Evolutionary conservation across 2,797 vertebrate genomes (phyloP), one percentile per base, ranked within the genome.

Genomic region (Trachops cirrhosus): DNA sequence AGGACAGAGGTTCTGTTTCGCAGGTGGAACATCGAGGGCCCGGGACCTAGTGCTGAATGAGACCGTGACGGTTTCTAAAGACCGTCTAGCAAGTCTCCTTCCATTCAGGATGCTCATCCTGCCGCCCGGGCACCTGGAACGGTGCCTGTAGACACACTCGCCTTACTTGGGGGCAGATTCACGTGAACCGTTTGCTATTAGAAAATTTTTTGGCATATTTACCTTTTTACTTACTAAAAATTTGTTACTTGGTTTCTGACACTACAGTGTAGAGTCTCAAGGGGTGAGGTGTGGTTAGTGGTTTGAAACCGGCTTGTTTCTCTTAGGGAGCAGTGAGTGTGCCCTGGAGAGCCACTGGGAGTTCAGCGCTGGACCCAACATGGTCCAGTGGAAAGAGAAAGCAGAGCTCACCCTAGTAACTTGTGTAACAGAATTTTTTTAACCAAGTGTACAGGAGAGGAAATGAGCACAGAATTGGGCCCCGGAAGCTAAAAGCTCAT

Each of bases 181-280:
- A n/a, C 15, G 4, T 52, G 64, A 67, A 71, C 46, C 80, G 1
- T 79, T 89, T 95, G 21, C 12, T 41, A 50, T 67, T 89, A 37
- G 26, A 78, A 37, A 46, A 50, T 54, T 86, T 59, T 59, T 59
- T 59, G 12, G 24, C 4, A 71, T 11, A 39, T 59, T 83, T 77
- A 71, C 59, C 26, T 59, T 86, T 95, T 73, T 89, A 73, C 74
- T 84, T 96, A 73, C 87, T 34, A 57, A 93, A 93, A 74, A 83
- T 14, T 21, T 24, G 77, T 48, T 1, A 37, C 86, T 89, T 93
- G 21, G 19, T 44, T 78, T 93, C 26, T 93, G 41, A 41, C 26
- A 29, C 15, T n/a, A n/a, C 59, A 52, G 34, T 79, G 32, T 44
- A 73, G n/a, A 80, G 57, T 59, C 10, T 0, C 24, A 1, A 48